Base-by-base conservation (phyloP, 2,113 vertebrate species). In the Meles meles region DNA sequence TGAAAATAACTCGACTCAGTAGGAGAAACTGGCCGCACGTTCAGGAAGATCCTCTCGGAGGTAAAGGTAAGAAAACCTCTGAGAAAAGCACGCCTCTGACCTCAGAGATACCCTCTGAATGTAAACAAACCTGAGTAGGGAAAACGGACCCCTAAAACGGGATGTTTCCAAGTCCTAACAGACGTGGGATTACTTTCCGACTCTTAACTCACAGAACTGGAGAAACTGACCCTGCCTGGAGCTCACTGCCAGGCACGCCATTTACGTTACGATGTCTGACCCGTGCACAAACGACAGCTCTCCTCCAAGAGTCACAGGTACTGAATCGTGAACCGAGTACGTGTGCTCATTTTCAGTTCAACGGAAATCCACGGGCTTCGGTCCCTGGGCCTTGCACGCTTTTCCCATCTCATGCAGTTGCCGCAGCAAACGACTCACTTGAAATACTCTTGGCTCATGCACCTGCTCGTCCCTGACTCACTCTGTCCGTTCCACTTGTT, bases 321-420 rank as follows among this genome's bases (percentile, higher is more conserved):
- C 14, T 71, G 63, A 86, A n/a, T 20, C 67, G 37, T 21, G 20
- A 74, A 4, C 15, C 27, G 57, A 61, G 11, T 29, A 76, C 44
- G 14, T 31, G 27, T 34, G 39, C 25, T 63, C 42, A 23, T 52
- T 65, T 89, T 86, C 5, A 7, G 2, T 17, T 65, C 27, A 37
- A 25, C 3, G 4, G 6, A 31, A 76, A 63, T 9, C 0, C 4
- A 25, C 0, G 3, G 21, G 1, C n/a, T 55, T 10, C 11, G 1
- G 2, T 67, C 18, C n/a, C 2, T 13, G 49, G 67, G 59, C 21
- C 23, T 44, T 12, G 20, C 34, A 13, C 0, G 3, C 18, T 18
- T 39, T 37, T 74, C 72, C n/a, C 47, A 27, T 4, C 2, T 34
- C n/a, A 31, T 18, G 21, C 4, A 20, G 12, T 12, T 21, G 47